Percentiles rank a stretch among this genome's conserved stretches.
phyloP scores from a whole-genome alignment of 2,888 invertebrate species.

The Acanthosoma haemorrhoidale region DNA sequence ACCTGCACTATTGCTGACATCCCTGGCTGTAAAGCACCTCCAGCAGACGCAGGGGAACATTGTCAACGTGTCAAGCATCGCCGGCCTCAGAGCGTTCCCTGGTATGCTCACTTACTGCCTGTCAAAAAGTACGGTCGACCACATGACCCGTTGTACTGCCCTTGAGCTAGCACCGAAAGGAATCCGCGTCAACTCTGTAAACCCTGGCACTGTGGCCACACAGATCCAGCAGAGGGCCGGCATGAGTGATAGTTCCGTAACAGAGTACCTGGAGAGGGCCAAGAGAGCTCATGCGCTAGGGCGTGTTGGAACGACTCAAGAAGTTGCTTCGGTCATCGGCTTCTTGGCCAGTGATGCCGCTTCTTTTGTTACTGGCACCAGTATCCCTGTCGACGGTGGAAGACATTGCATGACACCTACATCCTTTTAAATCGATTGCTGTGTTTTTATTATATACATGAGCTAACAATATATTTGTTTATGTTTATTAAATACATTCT shows the following conservation, averaged over 20 bases:
- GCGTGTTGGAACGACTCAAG: conserved; percentile 72
- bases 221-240: conserved; percentile 84
- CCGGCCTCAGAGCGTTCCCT: conserved; percentile 60
- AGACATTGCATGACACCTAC: conserved; percentile 85
- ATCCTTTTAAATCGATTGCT: too few relatives aligned
- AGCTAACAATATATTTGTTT: too few relatives aligned
- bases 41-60: conserved; percentile 77
- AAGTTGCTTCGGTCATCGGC: conserved; percentile 84
- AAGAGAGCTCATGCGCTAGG: conserved; percentile 89
- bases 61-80: conserved; percentile 86
- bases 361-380: conserved; percentile 85
- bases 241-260: conserved; percentile 70
- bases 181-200: conserved; percentile 85
- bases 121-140: conserved; percentile 91
- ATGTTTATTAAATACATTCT: too few relatives aligned
- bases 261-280: conserved; percentile 75
- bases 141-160: conserved; percentile 87
- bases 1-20: conserved; percentile 73
- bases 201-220: conserved; percentile 93
- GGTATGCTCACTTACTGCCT: conserved; percentile 86
- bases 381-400: conserved; percentile 89
- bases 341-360: conserved; percentile 86
- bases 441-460: too few relatives aligned
- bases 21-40: conserved; percentile 81
- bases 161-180: conserved; percentile 76